phyloP scores from a whole-genome alignment of 2,797 vertebrate species.

The Melanotaenia trifasciata region DNA sequence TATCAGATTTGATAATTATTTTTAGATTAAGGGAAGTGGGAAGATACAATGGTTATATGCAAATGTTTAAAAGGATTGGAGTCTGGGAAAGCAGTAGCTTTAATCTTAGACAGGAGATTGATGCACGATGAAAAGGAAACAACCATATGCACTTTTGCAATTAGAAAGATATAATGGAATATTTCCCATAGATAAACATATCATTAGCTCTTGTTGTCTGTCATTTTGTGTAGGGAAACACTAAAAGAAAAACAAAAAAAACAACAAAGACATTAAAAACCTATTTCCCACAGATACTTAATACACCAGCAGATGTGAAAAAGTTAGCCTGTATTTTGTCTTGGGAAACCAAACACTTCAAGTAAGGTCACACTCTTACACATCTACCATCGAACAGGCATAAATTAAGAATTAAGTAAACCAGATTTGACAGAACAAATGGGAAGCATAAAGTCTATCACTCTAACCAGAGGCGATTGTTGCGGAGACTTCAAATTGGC shows the following conservation, averaged over 20 bases:
- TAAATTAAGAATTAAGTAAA: conserved; percentile 43
- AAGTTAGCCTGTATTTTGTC: conserved; percentile 36
- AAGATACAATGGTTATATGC: conserved; percentile 8
- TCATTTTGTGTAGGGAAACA: conserved; percentile 53
- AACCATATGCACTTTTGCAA: conserved; percentile 40
- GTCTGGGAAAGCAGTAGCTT: conserved; percentile 37
- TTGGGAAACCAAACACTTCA: conserved; percentile 17
- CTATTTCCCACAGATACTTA: conserved; percentile 32
- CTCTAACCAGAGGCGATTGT: conserved; percentile 41
- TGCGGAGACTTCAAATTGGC: conserved; percentile 55
- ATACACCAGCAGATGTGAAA: conserved; percentile 29
- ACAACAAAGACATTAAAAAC: conserved; percentile 48
- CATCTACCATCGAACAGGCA: conserved; percentile 29
- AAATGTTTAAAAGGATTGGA: conserved; percentile 21
- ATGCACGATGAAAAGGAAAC: conserved; percentile 28
- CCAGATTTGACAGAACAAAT: conserved; percentile 50
- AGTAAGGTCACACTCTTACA: conserved; percentile 43
- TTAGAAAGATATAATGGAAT: conserved; percentile 49
- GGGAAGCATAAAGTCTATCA: conserved; percentile 29
- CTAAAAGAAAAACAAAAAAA: conserved; percentile 15
- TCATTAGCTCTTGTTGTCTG: conserved; percentile 44
- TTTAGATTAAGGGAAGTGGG: background rate
- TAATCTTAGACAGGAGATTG: conserved; percentile 41
- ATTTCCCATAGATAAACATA: conserved; percentile 33
- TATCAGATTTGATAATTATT: background rate